Evolutionary conservation across 2,113 vertebrate genomes (phyloP).

Genomic region (Larimichthys polyactis): DNA sequence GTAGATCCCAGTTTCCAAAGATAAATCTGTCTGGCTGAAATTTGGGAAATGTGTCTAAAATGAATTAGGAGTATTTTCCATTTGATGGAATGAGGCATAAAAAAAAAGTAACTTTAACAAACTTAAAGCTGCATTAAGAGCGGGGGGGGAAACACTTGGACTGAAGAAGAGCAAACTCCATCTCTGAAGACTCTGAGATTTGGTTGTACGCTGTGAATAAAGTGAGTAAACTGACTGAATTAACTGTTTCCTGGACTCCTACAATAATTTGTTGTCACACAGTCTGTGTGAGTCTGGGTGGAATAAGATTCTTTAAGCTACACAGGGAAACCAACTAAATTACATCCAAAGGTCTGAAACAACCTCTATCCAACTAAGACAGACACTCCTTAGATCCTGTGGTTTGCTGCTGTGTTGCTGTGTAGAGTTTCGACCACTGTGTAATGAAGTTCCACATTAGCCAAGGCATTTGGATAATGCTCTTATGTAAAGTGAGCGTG

Average conservation of each 20-base stretch:
- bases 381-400: neutral
- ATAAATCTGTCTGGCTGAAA: neutral
- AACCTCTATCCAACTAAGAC: neutral
- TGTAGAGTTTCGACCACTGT: neutral
- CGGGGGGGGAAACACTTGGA: neutral
- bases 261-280: neutral
- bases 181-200: neutral
- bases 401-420: slow-evolving; percentile 1
- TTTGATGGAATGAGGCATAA: neutral
- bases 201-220: neutral
- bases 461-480: slow-evolving; percentile 29
- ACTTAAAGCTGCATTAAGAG: neutral
- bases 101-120: neutral
- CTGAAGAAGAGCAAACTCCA: neutral
- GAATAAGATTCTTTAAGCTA: neutral
- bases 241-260: neutral
- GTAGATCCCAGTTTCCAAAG: slow-evolving; percentile 5
- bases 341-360: neutral
- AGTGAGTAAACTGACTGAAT: neutral
- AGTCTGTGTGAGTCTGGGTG: neutral
- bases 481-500: slow-evolving; percentile 41
- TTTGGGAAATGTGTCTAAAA: neutral
- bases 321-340: neutral
- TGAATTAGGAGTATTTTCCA: neutral
- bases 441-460: slow-evolving; percentile 17